Percentiles rank a stretch among this genome's conserved stretches.
phyloP scores from a whole-genome alignment of 2,113 vertebrate species.

The Oreocharis arfaki region DNA sequence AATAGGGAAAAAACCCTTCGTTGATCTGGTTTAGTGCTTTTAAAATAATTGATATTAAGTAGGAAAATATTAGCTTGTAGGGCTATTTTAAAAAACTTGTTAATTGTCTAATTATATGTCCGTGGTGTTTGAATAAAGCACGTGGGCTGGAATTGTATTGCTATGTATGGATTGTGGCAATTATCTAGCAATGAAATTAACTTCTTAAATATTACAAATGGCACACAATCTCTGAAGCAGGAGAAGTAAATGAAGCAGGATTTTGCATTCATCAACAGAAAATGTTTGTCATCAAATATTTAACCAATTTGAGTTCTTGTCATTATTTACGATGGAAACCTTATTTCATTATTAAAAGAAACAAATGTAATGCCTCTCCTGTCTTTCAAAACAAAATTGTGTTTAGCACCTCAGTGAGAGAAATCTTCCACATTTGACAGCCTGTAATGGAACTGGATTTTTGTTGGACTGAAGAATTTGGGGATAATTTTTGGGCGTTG shows the following conservation, averaged over 20 bases:
- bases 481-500: background rate
- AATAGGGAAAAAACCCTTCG: background rate
- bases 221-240: background rate
- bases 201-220: background rate
- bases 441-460: background rate
- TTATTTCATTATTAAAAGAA: background rate
- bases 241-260: background rate
- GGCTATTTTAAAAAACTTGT: background rate
- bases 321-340: background rate
- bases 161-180: background rate
- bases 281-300: background rate
- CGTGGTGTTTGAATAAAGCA: background rate
- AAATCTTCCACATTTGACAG: background rate
- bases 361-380: background rate
- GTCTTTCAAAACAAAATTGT: background rate
- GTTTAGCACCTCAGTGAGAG: background rate
- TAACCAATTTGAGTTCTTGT: background rate
- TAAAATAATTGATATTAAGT: background rate
- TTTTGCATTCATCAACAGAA: conserved; percentile 17
- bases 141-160: background rate
- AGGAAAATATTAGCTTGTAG: background rate
- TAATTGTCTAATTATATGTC: background rate
- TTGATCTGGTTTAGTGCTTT: background rate
- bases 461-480: background rate
- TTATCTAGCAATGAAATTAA: background rate